These are phyloP conservation scores for Ephydatia muelleri DNA, from an alignment of 37 sponge, comb jelly and placozoan species.

Conservation along the genomic window DNA sequence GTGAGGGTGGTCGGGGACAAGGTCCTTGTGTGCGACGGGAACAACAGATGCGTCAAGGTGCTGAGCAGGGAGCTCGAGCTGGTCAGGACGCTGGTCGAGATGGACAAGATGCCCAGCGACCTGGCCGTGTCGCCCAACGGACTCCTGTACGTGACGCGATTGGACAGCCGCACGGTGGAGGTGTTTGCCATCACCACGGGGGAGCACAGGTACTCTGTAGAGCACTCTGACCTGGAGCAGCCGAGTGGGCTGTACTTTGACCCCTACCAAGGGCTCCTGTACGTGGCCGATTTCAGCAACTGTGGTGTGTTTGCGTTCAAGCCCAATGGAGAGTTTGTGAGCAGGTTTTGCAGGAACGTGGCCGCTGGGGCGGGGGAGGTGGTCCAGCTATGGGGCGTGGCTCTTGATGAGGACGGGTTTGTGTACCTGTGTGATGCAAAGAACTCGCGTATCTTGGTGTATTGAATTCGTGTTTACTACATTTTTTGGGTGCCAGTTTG, in stretches of 20 bases:
- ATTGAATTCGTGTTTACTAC: not conserved
- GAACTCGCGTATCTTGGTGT: not conserved
- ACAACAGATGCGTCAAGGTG: not conserved
- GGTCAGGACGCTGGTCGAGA: not conserved
- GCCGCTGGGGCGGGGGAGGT: not conserved
- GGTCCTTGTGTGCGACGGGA: not conserved
- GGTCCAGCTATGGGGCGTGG: not conserved
- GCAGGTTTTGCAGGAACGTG: not conserved
- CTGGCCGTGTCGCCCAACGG: not conserved
- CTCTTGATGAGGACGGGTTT: constrained; percentile 4
- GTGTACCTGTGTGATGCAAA: constrained; percentile 7
- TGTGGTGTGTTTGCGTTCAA: not conserved
- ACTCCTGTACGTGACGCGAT: not conserved
- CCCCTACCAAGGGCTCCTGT: not conserved
- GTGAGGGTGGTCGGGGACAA: not conserved
- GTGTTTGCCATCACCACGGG: not conserved
- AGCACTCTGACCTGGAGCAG: not conserved
- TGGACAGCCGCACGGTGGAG: not conserved
- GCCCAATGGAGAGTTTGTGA: constrained; percentile 15
- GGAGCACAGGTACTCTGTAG: not conserved
- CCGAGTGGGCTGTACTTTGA: not conserved
- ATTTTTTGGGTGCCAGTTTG: not conserved
- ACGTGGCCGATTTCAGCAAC: not conserved
- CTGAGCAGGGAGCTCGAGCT: not conserved
- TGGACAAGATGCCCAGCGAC: not conserved